Evolutionary conservation across 2,113 vertebrate species (phyloP), one percentile per base, ranked within the genome.

Genomic region (Sorex fumeus): DNA sequence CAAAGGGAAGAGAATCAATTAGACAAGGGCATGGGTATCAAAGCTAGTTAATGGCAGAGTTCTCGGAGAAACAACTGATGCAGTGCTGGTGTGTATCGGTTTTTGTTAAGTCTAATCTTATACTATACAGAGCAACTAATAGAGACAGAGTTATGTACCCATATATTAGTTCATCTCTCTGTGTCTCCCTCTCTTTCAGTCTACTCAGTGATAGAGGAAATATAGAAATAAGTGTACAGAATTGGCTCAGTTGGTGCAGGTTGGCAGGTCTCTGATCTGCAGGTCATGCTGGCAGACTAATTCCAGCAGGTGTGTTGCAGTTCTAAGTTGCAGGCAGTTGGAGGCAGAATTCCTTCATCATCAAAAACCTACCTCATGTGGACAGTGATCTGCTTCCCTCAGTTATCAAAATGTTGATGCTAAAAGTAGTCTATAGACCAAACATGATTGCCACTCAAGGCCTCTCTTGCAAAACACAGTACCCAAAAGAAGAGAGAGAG

Each of bases 41-140:
- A 64, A 93, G 36, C 34, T 71, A 53, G 57, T 36, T 62, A 40
- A 91, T 40, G 8, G 0, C 47, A 64, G 40, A 0, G 23, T 45
- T 71, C 57, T 47, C 80, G 88, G 88, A 76, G 43, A 84, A 92
- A 79, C 45, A 50, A 27, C 75, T 50, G 30, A 2, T 60, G 45
- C 36, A 32, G 34, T 45, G 28, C 21, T 21, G 8, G 23, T 71
- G 69, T 36, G 34, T 71, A 71, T 10, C 19, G n/a, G 16, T 23
- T 34, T 72, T 72, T 72, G 70, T 72, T 36, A 40, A 72, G 21
- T 72, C 18, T 34, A 23, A 25, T 36, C 19, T 71, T 71, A 71
- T 23, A 72, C 34, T 40, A 6, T 72, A 72, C 34, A 21, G 21
- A 16, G 5, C 25, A 28, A 7, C 8, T 69, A 28, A 16, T 36